Percentiles rank a stretch among this genome's conserved stretches.
These are phyloP conservation scores for Luperina testacea DNA, from an alignment of 2,888 invertebrate species.

Conservation along the genomic window DNA sequence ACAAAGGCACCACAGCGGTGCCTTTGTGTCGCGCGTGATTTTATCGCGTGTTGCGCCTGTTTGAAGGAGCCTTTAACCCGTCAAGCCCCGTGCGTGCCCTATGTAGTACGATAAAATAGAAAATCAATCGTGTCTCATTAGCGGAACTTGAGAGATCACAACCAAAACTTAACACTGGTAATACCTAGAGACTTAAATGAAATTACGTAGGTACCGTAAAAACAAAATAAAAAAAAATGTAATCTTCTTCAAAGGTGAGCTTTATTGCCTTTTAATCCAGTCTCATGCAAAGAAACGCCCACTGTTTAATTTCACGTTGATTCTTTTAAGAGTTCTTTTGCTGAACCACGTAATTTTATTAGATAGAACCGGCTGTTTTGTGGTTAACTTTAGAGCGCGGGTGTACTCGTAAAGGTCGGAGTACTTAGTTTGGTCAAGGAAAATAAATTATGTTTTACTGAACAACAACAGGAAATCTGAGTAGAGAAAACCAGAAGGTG, in stretches of 20 bases:
- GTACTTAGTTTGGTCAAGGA: neutral
- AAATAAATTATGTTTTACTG: conserved; percentile 10
- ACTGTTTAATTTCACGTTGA: conserved; percentile 25
- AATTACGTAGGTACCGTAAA: neutral
- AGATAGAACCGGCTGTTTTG: conserved; percentile 19
- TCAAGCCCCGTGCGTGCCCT: too few species aligned
- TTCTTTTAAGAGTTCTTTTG: conserved; percentile 28
- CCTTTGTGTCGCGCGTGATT: too few species aligned
- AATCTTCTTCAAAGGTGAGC: neutral
- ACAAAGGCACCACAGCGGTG: too few species aligned
- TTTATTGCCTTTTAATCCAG: conserved; percentile 15
- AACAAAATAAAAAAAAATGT: neutral
- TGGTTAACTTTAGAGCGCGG: conserved; percentile 19
- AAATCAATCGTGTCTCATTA: too few species aligned
- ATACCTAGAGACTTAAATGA: neutral
- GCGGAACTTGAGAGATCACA: neutral
- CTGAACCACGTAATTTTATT: conserved; percentile 49
- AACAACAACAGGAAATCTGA: neutral
- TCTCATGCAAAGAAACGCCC: conserved; percentile 39
- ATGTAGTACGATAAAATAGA: too few species aligned
- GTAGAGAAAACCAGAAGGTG: neutral
- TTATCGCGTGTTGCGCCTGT: too few species aligned
- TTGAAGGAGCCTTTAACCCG: too few species aligned
- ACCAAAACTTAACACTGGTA: neutral
- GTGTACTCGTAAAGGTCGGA: conserved; percentile 15